Evolutionary conservation across 2,113 vertebrate genomes (phyloP).

Genomic region (Psettodes erumei): DNA sequence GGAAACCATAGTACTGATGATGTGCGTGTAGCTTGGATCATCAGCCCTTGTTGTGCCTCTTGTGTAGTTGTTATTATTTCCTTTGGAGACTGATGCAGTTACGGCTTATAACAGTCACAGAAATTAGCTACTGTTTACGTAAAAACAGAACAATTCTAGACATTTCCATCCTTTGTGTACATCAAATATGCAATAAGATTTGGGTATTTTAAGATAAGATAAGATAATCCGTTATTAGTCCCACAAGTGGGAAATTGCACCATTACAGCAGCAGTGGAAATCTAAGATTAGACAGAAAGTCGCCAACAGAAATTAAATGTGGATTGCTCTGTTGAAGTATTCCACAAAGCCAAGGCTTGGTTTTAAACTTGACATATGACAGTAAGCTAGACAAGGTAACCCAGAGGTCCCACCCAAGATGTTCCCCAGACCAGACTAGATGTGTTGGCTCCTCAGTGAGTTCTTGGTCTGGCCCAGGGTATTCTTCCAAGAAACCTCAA

Average conservation of each 20-base stretch:
- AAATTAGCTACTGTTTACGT: not conserved
- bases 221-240: no score
- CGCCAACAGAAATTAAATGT: not conserved
- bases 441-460: not conserved
- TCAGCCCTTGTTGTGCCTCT: not conserved
- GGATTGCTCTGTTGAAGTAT: not conserved
- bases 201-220: not conserved
- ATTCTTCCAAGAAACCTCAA: not conserved
- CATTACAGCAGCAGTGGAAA: no score
- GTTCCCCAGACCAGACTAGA: not conserved
- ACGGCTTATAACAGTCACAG: not conserved
- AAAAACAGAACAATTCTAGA: not conserved
- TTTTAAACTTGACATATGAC: not conserved
- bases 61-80: not conserved
- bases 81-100: not conserved
- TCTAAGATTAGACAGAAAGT: no score
- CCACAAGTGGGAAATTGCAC: no score
- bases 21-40: conserved; percentile 6
- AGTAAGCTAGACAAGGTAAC: not conserved
- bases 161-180: not conserved
- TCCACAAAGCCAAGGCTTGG: not conserved
- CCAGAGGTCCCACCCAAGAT: not conserved
- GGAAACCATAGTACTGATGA: not conserved
- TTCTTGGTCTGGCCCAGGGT: not conserved
- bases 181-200: not conserved